Conservation (phyloP, 2,113 vertebrate genomes). For the Halichoerus grypus region DNA sequence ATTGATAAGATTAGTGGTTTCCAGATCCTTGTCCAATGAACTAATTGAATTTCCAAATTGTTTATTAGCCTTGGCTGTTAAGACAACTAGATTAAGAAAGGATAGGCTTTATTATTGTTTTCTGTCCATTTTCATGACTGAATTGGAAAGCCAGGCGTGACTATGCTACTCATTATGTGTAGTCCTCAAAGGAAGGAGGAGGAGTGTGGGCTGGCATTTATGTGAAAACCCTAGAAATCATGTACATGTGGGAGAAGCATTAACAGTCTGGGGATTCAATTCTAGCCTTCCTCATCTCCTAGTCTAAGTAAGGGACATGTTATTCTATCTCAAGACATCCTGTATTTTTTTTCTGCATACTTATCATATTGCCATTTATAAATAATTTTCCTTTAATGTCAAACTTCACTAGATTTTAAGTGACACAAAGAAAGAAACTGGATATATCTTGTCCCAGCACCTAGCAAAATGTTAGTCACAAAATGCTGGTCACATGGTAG, state of each 20-base stretch:
- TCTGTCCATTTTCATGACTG: not conserved
- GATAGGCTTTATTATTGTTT: not conserved
- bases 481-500: not conserved
- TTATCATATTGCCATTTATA: not conserved
- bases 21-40: constrained; percentile 1
- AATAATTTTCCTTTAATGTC: constrained; percentile 39
- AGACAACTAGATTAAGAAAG: constrained; percentile 13
- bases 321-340: not conserved
- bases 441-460: not conserved
- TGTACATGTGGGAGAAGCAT: not conserved
- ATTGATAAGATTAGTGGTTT: constrained; percentile 46
- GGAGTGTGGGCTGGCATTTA: not conserved
- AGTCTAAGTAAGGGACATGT: not conserved
- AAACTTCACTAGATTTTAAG: constrained; percentile 31
- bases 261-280: not conserved
- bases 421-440: not conserved
- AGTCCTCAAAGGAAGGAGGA: not conserved
- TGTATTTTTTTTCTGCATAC: not conserved
- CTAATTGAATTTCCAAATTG: not conserved
- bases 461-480: not conserved
- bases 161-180: not conserved
- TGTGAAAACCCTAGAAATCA: not conserved
- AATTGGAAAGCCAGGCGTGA: not conserved
- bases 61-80: not conserved
- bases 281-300: not conserved